Base-by-base conservation (phyloP, 2,888 invertebrate species). In the Drosophila kambysellisi region DNA sequence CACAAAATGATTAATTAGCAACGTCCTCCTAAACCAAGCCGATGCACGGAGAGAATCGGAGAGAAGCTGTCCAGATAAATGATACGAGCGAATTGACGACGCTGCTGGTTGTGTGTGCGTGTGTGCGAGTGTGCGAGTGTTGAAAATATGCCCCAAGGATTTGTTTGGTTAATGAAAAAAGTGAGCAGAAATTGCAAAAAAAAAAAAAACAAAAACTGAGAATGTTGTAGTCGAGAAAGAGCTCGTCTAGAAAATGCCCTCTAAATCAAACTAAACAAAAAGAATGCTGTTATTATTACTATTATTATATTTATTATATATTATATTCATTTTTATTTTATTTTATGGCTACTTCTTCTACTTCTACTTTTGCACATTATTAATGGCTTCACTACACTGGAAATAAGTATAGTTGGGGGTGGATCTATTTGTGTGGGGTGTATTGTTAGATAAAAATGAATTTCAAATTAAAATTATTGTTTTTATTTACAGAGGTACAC, bases 1-100 rank as follows among this genome's bases (percentile, higher is more conserved):
- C 69, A 46, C 74, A 33, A 77, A 74, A 89, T 88, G 88, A 88
- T 88, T 88, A 88, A 88, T 88, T 90, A 90, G 80, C 37, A 51
- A 33, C 54, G 48, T 48, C 43, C 64, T 43, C 20, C 30, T 32
- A n/a, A 56, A 3, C 30, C 41, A 9, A 30, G 46, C 11, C 54
- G 2, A 6, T 9, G 20, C 8, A 32, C 8, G 20, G 35, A 9
- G 15, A 4, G 30, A 32, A 39, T 41, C 56, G 17, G 29, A 7
- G 37, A 7, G 39, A 51, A 48, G 33, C 62, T 48, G 53, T 46
- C 56, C 66, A 87, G 84, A 84, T 87, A 87, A 76, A 79, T 79
- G 81, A 81, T 82, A n/a, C 30, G 59, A 64, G 48, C 51, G 32
- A 63, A 25, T 68, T 72, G 33, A 48, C 53, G 57, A 35, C 6